Evolutionary conservation across 2,113 vertebrate genomes (phyloP), one percentile per base, ranked within the genome.

Genomic region (Phodopus roborovskii): DNA sequence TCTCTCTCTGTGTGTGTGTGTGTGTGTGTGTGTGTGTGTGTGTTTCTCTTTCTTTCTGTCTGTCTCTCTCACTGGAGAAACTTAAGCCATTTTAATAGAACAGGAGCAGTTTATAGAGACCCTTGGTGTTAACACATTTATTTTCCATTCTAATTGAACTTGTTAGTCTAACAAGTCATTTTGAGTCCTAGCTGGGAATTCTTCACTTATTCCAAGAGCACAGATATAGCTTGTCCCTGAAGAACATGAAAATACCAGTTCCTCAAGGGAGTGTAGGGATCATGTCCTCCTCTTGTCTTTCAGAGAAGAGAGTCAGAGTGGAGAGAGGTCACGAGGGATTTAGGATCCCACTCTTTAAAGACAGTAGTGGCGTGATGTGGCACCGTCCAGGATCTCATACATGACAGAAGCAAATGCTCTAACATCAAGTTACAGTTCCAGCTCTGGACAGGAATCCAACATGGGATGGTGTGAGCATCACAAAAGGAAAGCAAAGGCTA

Each of bases 81-180:
- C 30, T 90, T 39, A 45, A 77, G 42, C 42, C 42, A 30, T 92
- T 93, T 93, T 82, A 66, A 77, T 16, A 92, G 66, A 94, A 7
- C 20, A 60, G 42, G 22, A 91, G 50, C 26, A 15, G 36, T 78
- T 68, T 78, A 7, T 33, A 90, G 62, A 94, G 39, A 94, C 62
- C 10, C 45, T 90, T 24, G 48, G 36, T 78, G 86, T 50, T 53
- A 22, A 64, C 36, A 1, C 30, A 56, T 56, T 56, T 56, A 56
- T 86, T 88, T 91, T 42, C 81, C 36, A 9, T 82, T 82, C 24
- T 75, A 33, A 66, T 66, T 73, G 88, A 79, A 91, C 24, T 95
- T 70, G 50, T 17, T 88, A 16, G 64, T 94, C 62, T 66, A 92
- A 56, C 13, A 45, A 88, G 39, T 10, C 60, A 53, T 66, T 91